Evolutionary conservation across 2,797 vertebrate species (phyloP).

Genomic region (Hephaestus fuliginosus): DNA sequence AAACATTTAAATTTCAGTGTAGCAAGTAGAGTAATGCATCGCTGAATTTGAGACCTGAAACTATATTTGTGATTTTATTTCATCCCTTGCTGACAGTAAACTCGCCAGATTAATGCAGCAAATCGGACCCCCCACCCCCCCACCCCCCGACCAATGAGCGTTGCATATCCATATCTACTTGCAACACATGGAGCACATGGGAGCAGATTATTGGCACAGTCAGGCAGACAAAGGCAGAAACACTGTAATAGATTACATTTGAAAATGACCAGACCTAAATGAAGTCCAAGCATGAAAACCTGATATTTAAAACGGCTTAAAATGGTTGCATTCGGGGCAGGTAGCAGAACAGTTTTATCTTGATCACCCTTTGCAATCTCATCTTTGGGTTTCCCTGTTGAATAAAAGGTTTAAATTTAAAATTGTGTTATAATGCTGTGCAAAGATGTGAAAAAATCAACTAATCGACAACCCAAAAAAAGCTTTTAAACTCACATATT

Average conservation of each 20-base stretch:
- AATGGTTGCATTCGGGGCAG: neutral
- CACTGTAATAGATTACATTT: neutral
- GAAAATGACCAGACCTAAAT: neutral
- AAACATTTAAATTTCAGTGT: neutral
- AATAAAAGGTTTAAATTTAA: neutral
- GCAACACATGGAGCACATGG: neutral
- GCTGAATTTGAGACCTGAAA: neutral
- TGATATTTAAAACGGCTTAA: neutral
- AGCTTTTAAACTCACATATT: neutral
- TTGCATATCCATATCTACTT: neutral
- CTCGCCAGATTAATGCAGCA: neutral
- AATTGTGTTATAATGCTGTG: neutral
- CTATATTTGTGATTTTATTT: neutral
- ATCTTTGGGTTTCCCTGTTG: neutral
- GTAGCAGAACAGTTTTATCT: neutral
- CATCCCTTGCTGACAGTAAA: too few relatives aligned
- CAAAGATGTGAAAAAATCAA: neutral
- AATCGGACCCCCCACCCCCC: neutral
- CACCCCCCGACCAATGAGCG: neutral
- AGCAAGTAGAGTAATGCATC: neutral
- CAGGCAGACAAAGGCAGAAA: neutral
- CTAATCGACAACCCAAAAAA: neutral
- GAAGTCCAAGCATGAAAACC: neutral
- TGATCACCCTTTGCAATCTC: neutral
- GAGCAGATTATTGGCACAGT: slow-evolving; percentile 7